Percentiles rank a stretch among this genome's conserved stretches.
Conservation (phyloP, 1,140 invertebrate genomes). For the Drosophila micromelanica region DNA sequence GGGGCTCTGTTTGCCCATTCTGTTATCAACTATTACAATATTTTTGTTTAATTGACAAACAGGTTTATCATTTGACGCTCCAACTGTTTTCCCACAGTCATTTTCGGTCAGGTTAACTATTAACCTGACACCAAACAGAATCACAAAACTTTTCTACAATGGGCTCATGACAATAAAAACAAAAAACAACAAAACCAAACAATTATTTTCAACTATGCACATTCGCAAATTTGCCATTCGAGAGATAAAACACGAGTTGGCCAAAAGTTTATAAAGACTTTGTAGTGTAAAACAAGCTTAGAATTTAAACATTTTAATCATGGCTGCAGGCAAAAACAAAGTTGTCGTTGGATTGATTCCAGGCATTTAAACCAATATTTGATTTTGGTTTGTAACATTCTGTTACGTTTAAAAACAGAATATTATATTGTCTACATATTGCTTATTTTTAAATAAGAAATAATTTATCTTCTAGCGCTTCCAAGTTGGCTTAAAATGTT, state of each 20-base stretch:
- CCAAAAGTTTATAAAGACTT: not conserved
- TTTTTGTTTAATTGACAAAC: constrained; percentile 83
- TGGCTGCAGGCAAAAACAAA: too few species aligned
- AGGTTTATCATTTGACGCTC: constrained; percentile 82
- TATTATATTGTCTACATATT: too few species aligned
- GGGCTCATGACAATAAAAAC: not conserved
- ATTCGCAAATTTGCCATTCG: not conserved
- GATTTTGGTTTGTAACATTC: too few species aligned
- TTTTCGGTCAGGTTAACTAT: constrained; percentile 57
- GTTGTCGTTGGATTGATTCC: too few species aligned
- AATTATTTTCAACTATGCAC: not conserved
- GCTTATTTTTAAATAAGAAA: too few species aligned
- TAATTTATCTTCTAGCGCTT: too few species aligned
- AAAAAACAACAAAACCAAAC: not conserved
- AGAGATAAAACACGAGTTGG: not conserved
- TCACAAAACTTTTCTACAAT: constrained; percentile 37
- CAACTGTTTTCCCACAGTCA: constrained; percentile 79
- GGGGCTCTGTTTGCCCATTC: constrained; percentile 65
- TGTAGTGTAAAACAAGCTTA: not conserved
- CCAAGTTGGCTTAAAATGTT: too few species aligned
- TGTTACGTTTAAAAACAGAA: too few species aligned
- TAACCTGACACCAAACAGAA: constrained; percentile 54
- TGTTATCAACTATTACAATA: constrained; percentile 83
- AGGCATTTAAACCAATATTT: too few species aligned
- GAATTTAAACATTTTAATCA: too few species aligned